These are phyloP conservation scores for Lethocerus indicus DNA, from an alignment of 1,140 invertebrate genomes.

Conservation along the genomic window DNA sequence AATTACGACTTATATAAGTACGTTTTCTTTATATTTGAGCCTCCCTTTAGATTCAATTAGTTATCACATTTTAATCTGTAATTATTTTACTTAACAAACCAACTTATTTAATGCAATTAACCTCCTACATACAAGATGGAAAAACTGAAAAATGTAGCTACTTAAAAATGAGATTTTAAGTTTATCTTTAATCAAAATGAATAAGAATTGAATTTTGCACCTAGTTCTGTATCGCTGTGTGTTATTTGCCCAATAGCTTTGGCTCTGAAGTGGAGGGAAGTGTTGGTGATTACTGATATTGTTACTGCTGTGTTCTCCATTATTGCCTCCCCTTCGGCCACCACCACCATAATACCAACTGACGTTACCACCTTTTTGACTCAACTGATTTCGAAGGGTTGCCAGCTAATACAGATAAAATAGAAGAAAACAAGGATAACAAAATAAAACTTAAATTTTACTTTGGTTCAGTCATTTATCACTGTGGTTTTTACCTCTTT, in stretches of 20 bases:
- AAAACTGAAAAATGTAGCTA: background rate
- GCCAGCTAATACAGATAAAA: background rate
- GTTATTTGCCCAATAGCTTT: slow-evolving; percentile 35
- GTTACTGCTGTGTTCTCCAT: no score
- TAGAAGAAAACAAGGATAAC: background rate
- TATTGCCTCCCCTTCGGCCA: slow-evolving; percentile 18
- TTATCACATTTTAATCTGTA: no score
- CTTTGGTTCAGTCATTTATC: background rate
- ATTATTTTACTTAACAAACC: no score
- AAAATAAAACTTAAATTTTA: background rate
- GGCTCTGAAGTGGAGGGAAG: slow-evolving; percentile 37
- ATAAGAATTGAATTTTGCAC: slow-evolving; percentile 8
- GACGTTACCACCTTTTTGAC: slow-evolving; percentile 18
- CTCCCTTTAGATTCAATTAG: no score
- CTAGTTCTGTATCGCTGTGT: slow-evolving; percentile 17
- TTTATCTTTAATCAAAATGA: background rate
- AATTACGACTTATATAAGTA: no score
- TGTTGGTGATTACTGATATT: slow-evolving; percentile 26
- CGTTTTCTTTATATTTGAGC: no score
- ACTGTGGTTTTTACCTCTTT: slow-evolving; percentile 32
- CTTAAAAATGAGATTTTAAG: background rate
- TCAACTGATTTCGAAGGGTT: slow-evolving; percentile 10
- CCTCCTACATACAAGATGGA: background rate
- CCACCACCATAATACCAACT: slow-evolving; percentile 25
- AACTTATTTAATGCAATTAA: background rate